Evolutionary conservation across 2,888 invertebrate species (phyloP), one percentile per base, ranked within the genome.

Genomic region (Drepanosiphum platanoidis): DNA sequence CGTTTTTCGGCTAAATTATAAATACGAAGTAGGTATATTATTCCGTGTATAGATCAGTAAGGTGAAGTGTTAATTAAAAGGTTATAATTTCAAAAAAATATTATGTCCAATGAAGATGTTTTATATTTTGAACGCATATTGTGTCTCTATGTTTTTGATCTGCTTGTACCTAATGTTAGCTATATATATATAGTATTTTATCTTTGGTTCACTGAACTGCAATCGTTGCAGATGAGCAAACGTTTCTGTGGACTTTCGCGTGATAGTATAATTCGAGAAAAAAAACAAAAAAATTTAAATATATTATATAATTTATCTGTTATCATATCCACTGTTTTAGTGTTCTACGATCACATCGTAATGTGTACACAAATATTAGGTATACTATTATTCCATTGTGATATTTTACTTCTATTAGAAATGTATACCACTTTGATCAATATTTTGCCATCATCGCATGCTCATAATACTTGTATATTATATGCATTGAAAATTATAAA

Each of bases 121-220:
- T 3, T 42, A 22, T n/a, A 15, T n/a, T n/a, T 7, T 42, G 27
- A 0, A 1, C 18, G 27, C n/a, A 32, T 15, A 22, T 39, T 42
- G 34, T 18, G 30, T 32, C 32, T 42, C 13, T 32, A 15, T 66
- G n/a, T 79, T 64, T 66, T 34, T 32, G 30, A 64, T 9, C 22
- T 11, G 22, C 22, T 32, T 3, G 42, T 79, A 77, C 18, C 5
- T 18, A 22, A 22, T 22, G 22, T 52, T n/a, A n/a, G n/a, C n/a
- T n/a, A n/a, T n/a, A n/a, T n/a, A 22, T 79, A 11, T 79, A 32
- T 79, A 15, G n/a, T 32, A 66, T 30, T 46, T 66, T 7, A 32
- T 42, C 22, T 42, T 78, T 42, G 15, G 30, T 30, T 32, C 64
- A 42, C 64, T 78, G 78, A 78, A 42, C 78, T 7, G 78, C 18